A percentile compares a stretch with the other conserved stretches of the same genome.
phyloP scores from a whole-genome alignment of 92 coral and sea anemone genomes.

The Virgularia gustaviana region DNA sequence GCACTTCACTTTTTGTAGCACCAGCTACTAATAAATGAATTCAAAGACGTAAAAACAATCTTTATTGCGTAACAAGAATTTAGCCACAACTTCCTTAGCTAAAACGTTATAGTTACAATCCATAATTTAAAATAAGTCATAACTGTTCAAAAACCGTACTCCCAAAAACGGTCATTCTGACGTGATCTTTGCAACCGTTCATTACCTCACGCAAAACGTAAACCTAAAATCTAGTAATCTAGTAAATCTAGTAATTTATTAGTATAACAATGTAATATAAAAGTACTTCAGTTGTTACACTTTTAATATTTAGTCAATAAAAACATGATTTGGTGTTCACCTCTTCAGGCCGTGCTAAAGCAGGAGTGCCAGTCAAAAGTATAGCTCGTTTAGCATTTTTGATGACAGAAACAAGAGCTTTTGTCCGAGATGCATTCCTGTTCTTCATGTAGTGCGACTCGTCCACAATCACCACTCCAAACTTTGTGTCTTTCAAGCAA shows the following conservation, averaged over 20 bases:
- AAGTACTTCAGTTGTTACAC: background rate
- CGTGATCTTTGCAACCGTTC: no score
- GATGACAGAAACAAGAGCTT: conserved; percentile 70
- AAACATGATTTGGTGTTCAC: conserved; percentile 27
- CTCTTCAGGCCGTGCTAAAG: conserved; percentile 96
- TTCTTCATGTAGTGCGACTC: conserved; percentile 96
- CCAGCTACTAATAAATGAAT: no score
- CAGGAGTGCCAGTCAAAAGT: conserved; percentile 87
- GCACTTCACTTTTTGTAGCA: no score
- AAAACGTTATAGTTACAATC: no score
- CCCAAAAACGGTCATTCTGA: no score
- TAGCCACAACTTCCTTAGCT: no score
- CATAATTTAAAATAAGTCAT: no score
- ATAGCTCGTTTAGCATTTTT: conserved; percentile 69
- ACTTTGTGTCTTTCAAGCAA: conserved; percentile 64
- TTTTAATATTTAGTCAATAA: background rate
- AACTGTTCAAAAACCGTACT: no score
- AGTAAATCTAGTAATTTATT: background rate
- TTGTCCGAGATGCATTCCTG: conserved; percentile 67
- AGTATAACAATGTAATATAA: background rate
- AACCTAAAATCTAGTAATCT: no score
- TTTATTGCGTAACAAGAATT: background rate
- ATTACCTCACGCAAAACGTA: no score
- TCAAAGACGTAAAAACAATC: background rate
- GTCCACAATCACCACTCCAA: conserved; percentile 73